Base-by-base conservation (phyloP, 1,140 invertebrate genomes). In the Bombus pascuorum region DNA sequence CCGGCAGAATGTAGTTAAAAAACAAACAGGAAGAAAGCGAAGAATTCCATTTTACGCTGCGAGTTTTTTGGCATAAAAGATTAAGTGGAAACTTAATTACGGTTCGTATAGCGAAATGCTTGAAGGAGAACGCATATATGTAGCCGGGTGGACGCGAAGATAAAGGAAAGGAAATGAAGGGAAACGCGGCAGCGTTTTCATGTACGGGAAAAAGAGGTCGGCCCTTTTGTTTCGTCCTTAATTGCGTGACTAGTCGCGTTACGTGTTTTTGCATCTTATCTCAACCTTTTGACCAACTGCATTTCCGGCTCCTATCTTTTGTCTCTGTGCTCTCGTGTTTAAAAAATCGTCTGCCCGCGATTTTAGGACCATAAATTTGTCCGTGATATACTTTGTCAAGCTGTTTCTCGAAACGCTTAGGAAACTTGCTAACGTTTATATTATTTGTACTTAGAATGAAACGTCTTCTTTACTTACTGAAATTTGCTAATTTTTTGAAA, bases 11-110 rank as follows among this genome's bases (percentile, higher is more conserved):
- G 34, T 39, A 34, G 78, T 22, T 13, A 12, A n/a, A 32, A 37
- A 42, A n/a, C 5, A 25, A 13, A 22, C 42, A 3, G 13, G 1
- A 25, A 25, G 34, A 47, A 34, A 25, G 12, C 73, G 47, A 77
- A 42, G 10, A 13, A 8, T n/a, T 13, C 22, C 18, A n/a, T 70
- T 70, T 68, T 18, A 47, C 25, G 22, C 9, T 28, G 44, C 25
- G 8, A 15, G 25, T 8, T 25, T 8, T 25, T 3, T 6, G 18
- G 32, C 25, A 84, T 32, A 39, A 72, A 72, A 79, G 76, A 80
- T 79, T 79, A 84, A 84, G 83, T 28, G 68, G n/a, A 72, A 53
- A 80, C 66, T 84, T 84, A 84, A 84, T 84, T 72, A 72, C 66
- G 39, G 32, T 57, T 44, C 13, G 47, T n/a, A 22, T 53, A 53